Evolutionary conservation across 2,888 invertebrate species (phyloP).

Genomic region (Apeira syringaria): DNA sequence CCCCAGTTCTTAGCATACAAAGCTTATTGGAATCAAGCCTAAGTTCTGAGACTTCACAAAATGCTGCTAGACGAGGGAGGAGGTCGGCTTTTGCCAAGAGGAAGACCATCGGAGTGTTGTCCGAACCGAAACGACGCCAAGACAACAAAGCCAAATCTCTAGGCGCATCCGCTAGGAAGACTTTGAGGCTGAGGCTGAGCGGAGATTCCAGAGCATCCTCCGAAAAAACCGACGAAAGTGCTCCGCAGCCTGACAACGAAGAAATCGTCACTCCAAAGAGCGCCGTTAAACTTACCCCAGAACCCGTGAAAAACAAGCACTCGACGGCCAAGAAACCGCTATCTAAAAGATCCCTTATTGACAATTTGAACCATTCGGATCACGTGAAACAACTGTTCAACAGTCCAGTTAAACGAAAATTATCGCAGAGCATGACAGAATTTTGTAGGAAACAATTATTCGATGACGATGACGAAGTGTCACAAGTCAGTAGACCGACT

Average conservation of each 20-base stretch:
- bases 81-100: conserved; percentile 33
- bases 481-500: conserved; percentile 29
- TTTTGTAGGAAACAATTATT: conserved; percentile 55
- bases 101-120: conserved; percentile 49
- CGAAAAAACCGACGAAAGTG: conserved; percentile 33
- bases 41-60: conserved; percentile 35
- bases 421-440: conserved; percentile 77
- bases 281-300: conserved; percentile 55
- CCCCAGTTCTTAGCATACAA: conserved; percentile 65
- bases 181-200: conserved; percentile 37
- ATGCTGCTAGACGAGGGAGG: conserved; percentile 26
- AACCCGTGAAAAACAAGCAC: conserved; percentile 71
- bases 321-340: conserved; percentile 76
- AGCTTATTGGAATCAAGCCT: conserved; percentile 55
- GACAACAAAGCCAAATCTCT: conserved; percentile 46
- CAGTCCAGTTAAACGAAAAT: conserved; percentile 74
- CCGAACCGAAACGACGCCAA: conserved; percentile 32
- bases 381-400: conserved; percentile 72
- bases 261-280: conserved; percentile 66
- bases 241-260: conserved; percentile 35
- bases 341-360: conserved; percentile 73
- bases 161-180: conserved; percentile 34
- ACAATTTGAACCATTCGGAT: conserved; percentile 66
- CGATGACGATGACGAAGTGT: conserved; percentile 45
- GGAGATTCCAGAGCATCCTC: conserved; percentile 39